A percentile compares a stretch with the other conserved stretches of the same genome.
Evolutionary conservation across 2,113 vertebrate genomes (phyloP).

Genomic region (Albula goreensis): DNA sequence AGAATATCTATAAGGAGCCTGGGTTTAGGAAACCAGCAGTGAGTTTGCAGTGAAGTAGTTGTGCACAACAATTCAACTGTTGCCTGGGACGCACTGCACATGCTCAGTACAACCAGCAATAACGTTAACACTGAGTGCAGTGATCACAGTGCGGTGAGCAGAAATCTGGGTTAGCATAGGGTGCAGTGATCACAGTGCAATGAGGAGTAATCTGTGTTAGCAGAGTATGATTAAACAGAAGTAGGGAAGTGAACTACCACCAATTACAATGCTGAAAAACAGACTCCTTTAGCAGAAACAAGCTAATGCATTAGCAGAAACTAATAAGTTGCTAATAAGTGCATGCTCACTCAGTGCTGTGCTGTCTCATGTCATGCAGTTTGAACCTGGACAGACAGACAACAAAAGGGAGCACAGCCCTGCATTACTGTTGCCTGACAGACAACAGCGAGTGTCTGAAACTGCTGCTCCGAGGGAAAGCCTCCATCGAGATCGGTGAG

Average conservation of each 20-base stretch:
- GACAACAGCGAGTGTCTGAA: slow-evolving; percentile 98
- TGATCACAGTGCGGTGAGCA: too few species aligned
- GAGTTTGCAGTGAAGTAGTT: not conserved
- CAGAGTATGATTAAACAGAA: too few species aligned
- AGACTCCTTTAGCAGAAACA: too few species aligned
- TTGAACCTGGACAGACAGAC: slow-evolving; percentile 96
- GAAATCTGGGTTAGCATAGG: too few species aligned
- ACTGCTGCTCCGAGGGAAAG: slow-evolving; percentile 92
- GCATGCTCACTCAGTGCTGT: slow-evolving; percentile 6
- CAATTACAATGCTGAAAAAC: too few species aligned
- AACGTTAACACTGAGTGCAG: too few species aligned
- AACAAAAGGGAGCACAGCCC: slow-evolving; percentile 89
- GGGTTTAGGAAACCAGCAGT: not conserved
- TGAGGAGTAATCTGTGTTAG: too few species aligned
- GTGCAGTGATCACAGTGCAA: too few species aligned
- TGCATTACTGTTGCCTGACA: slow-evolving; percentile 97
- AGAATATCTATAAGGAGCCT: not conserved
- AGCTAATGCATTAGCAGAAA: not conserved
- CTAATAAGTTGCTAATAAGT: not conserved
- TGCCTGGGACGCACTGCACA: too few species aligned
- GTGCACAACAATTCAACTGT: too few species aligned
- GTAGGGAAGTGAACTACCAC: too few species aligned
- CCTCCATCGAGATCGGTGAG: slow-evolving; percentile 94
- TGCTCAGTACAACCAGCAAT: too few species aligned
- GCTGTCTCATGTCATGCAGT: slow-evolving; percentile 57